A percentile compares a stretch with the other conserved stretches of the same genome.
Evolutionary conservation across 2,113 vertebrate species (phyloP).

Genomic region (Heloderma charlesbogerti): DNA sequence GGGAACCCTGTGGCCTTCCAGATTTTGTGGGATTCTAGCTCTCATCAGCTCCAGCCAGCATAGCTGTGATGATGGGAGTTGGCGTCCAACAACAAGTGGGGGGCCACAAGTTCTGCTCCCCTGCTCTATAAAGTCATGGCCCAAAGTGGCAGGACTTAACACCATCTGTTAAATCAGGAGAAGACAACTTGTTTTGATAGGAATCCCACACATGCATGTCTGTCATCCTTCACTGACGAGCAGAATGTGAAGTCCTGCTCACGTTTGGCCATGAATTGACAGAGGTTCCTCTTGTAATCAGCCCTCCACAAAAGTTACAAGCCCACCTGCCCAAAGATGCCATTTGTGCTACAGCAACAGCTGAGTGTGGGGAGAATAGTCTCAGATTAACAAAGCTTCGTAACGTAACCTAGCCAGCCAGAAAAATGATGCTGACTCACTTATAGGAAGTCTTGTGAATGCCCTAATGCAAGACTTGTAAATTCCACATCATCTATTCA

Average conservation of each 20-base stretch:
- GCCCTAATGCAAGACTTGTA: background rate
- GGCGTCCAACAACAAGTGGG: no score
- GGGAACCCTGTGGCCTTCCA: no score
- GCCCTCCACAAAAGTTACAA: background rate
- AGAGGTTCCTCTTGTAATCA: background rate
- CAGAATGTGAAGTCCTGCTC: background rate
- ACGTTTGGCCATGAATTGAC: background rate
- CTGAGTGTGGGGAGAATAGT: background rate
- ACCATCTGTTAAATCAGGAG: background rate
- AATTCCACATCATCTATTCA: background rate
- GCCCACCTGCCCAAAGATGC: background rate
- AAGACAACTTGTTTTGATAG: background rate
- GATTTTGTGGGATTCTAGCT: no score
- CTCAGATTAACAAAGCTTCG: background rate
- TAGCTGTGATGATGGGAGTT: no score
- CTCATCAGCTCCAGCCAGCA: no score
- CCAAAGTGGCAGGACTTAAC: background rate
- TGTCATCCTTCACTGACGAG: background rate
- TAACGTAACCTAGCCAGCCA: background rate
- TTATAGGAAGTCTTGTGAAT: background rate
- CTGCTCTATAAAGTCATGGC: no score
- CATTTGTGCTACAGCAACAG: background rate
- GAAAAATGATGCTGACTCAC: background rate
- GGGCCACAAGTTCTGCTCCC: no score
- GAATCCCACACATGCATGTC: background rate